A percentile compares a stretch with the other conserved stretches of the same genome.
phyloP scores from a whole-genome alignment of 2,113 vertebrate species.

The Steatornis caripensis region DNA sequence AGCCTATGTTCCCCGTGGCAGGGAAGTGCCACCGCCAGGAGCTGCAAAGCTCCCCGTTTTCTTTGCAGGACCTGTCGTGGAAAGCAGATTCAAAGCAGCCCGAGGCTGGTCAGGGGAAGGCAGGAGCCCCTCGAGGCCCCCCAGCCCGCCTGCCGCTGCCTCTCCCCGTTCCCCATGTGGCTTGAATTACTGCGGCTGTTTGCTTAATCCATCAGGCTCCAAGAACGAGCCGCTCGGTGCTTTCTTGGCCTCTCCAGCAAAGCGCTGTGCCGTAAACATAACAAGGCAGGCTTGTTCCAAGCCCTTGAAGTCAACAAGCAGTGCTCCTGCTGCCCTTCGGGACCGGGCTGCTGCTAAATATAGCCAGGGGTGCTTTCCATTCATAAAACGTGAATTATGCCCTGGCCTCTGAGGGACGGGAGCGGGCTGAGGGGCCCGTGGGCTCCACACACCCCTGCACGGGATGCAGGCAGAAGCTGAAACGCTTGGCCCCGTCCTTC shows the following conservation, averaged over 20 bases:
- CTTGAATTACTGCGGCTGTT: slow-evolving; percentile 35
- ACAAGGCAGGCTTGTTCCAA: slow-evolving; percentile 33
- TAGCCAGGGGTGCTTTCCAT: slow-evolving; percentile 6
- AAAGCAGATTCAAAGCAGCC: neutral
- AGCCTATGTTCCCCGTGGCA: neutral
- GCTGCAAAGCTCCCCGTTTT: neutral
- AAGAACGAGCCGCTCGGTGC: neutral
- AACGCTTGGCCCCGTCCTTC: neutral
- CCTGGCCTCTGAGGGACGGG: neutral
- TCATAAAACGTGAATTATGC: neutral
- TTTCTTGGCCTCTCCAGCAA: slow-evolving; percentile 1
- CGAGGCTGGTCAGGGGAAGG: neutral
- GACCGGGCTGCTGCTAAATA: slow-evolving; percentile 15
- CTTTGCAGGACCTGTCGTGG: neutral
- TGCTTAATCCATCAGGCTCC: slow-evolving; percentile 22
- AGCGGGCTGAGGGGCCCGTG: fast-evolving
- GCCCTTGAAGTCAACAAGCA: slow-evolving; percentile 12
- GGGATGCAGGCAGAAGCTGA: neutral
- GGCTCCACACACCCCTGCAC: neutral
- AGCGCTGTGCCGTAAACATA: neutral
- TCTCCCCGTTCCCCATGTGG: slow-evolving; percentile 4
- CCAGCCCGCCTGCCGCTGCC: neutral
- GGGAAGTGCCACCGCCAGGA: neutral
- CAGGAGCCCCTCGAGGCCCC: neutral
- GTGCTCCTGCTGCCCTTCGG: neutral